A percentile compares a stretch with the other conserved stretches of the same genome.
Evolutionary conservation across 2,797 vertebrate species (phyloP).

Genomic region (Tarsius wallacei): DNA sequence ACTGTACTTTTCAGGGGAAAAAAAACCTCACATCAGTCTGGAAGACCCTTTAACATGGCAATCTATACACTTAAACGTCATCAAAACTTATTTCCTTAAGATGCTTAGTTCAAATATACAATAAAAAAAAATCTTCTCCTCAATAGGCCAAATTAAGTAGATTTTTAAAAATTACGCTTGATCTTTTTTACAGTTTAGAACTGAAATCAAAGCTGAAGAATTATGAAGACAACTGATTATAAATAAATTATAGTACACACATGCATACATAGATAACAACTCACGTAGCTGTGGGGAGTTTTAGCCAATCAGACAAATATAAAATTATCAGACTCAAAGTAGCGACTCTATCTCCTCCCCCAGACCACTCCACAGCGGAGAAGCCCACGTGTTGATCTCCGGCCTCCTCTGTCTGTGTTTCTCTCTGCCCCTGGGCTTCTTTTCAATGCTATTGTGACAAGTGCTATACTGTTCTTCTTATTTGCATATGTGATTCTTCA

Average conservation of each 20-base stretch:
- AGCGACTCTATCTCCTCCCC: constrained; percentile 24
- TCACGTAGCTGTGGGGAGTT: background rate
- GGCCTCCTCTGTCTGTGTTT: constrained; percentile 58
- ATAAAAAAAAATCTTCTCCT: background rate
- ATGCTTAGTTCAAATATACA: constrained; percentile 30
- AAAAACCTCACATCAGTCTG: background rate
- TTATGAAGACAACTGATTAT: constrained; percentile 48
- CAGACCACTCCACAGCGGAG: background rate
- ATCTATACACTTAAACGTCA: constrained; percentile 43
- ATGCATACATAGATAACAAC: background rate
- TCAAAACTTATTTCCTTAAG: constrained; percentile 23
- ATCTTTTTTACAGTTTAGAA: constrained; percentile 58
- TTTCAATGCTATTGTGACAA: constrained; percentile 74
- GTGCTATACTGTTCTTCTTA: constrained; percentile 47
- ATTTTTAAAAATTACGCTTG: constrained; percentile 7
- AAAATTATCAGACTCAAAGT: constrained; percentile 19
- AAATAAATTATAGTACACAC: constrained; percentile 49
- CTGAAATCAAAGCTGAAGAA: constrained; percentile 42
- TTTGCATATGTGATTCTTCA: constrained; percentile 83
- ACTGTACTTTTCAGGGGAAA: background rate
- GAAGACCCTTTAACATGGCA: constrained; percentile 30
- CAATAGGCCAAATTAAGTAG: constrained; percentile 14
- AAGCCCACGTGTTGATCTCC: constrained; percentile 10
- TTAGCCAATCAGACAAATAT: constrained; percentile 49
- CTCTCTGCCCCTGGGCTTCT: constrained; percentile 23